Evolutionary conservation across 2,888 invertebrate genomes (phyloP), one percentile per base, ranked within the genome.

Genomic region (Cacoxenus indagator): DNA sequence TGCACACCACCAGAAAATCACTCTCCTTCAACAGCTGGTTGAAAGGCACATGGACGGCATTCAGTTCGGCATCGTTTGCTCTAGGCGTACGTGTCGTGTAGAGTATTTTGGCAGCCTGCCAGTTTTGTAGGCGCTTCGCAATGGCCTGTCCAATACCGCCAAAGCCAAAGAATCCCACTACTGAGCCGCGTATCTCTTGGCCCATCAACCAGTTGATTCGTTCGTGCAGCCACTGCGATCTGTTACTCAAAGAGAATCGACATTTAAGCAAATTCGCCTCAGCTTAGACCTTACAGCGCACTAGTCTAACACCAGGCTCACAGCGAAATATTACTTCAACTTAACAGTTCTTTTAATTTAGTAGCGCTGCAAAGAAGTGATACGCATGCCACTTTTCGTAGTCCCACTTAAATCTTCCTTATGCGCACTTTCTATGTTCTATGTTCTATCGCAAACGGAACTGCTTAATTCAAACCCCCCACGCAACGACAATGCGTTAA

Each of bases 1-100:
- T 92, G 68, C 94, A 93, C 9, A 93, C 93, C 54, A 97, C 91
- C 0, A 98, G 90, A 86, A 98, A 97, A 86, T 98, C 98, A 75
- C 96, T 96, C 76, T 92, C 88, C 5, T 75, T 76, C 0, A 97
- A 85, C 11, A 99, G 87, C 24, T 91, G 89, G 31, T 96, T 92
- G 66, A 97, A 92, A 22, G 89, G 82, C 0, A 93, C 94, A 87
- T 91, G 92, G 70, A 91, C 85, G 0, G 95, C 96, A 0, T 91
- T 91, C 9, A 92, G 89, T 78, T 91, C 91, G 0, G 91, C 93
- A 76, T 92, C 92, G 51, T 84, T 82, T 1, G 88, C 83, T 82
- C 91, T 92, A 57, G 90, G 91, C 9, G 90, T 91, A 65, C 94
- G 91, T 73, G 93, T 94, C 61, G 89, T 90, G 84, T 96, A 98